Percentiles rank a stretch among this genome's conserved stretches.
Conservation (phyloP, 1,140 invertebrate species). For the Polypedilum vanderplanki region DNA sequence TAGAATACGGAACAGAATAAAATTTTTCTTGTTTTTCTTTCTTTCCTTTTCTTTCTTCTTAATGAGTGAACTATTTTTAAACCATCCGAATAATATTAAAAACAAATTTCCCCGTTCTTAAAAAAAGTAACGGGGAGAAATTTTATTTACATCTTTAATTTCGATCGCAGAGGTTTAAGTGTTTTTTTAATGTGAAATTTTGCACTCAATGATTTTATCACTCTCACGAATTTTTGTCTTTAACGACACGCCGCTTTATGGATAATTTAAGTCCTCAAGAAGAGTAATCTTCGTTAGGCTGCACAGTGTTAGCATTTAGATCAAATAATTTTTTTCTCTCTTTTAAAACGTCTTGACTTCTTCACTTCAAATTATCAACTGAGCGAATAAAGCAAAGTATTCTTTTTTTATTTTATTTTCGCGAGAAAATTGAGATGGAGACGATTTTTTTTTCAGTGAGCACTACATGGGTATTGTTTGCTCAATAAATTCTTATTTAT, state of each 20-base stretch:
- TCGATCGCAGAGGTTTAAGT: neutral
- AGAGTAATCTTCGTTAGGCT: neutral
- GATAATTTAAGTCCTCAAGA: slow-evolving; percentile 5
- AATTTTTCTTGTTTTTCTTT: slow-evolving; percentile 3
- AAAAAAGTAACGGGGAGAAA: neutral
- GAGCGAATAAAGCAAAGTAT: neutral
- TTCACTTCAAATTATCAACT: neutral
- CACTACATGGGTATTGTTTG: neutral
- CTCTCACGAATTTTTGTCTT: neutral
- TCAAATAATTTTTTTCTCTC: neutral
- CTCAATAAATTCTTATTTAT: slow-evolving; percentile 20
- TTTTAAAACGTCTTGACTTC: slow-evolving; percentile 12
- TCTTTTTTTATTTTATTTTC: slow-evolving; percentile 1
- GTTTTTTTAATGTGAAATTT: neutral
- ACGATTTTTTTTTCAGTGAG: neutral
- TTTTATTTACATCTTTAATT: neutral
- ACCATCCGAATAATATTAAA: slow-evolving; percentile 13
- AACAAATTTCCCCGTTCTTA: slow-evolving; percentile 5
- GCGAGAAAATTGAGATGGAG: neutral
- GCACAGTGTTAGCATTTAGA: slow-evolving; percentile 23
- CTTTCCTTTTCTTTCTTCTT: neutral
- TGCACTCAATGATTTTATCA: neutral
- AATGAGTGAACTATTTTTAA: neutral
- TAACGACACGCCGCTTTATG: neutral
- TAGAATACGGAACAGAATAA: slow-evolving; percentile 18